Conservation (phyloP, 2,113 vertebrate species). For the western clawed frog (Xenopus tropicalis) region UCB_Xtro_10.0 CM004445.2:7929001-7929500, state of each 20-base stretch:
- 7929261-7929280: conserved; percentile 57
- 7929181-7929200: not conserved
- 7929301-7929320: not conserved
- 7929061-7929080: conserved; percentile 45
- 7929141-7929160: not conserved
- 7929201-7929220: not conserved
- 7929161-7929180: conserved; percentile 11
- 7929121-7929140: conserved; percentile 45
- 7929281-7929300: conserved; percentile 8
- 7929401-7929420: too few relatives aligned
- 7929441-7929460: conserved; percentile 56
- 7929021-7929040: conserved; percentile 72
- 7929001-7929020: conserved; percentile 53
- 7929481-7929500: conserved; percentile 1
- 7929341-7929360: too few relatives aligned
- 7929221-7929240: conserved; percentile 13
- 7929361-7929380: too few relatives aligned
- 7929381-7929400: too few relatives aligned
- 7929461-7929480: conserved; percentile 47
- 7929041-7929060: conserved; percentile 44
- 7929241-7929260: not conserved
- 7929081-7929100: conserved; percentile 53
- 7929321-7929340: too few relatives aligned
- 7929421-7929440: not conserved
- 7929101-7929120: conserved; percentile 34